Conservation (phyloP, 2,113 vertebrate genomes). For the Hydrochoerus hydrochaeris region DNA sequence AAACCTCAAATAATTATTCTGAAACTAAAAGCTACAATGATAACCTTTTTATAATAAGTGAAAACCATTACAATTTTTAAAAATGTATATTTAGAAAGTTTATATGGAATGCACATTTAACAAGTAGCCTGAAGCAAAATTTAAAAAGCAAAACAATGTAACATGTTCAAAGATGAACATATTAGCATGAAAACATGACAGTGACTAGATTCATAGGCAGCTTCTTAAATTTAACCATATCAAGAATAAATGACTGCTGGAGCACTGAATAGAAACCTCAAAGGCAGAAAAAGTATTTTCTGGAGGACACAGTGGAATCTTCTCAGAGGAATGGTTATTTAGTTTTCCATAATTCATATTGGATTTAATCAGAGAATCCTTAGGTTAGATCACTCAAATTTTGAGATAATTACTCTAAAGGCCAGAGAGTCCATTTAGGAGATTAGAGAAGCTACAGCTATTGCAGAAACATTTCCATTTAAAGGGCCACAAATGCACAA, state of each 20-base stretch:
- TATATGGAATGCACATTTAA: not conserved
- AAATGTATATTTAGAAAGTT: conserved; percentile 14
- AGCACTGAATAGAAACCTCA: not conserved
- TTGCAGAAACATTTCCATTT: conserved; percentile 60
- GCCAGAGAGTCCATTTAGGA: conserved; percentile 68
- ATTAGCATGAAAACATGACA: not conserved
- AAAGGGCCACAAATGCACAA: conserved; percentile 50
- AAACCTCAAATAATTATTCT: conserved; percentile 41
- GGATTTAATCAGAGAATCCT: conserved; percentile 43
- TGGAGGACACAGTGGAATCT: not conserved
- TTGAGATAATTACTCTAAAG: conserved; percentile 63
- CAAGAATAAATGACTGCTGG: not conserved
- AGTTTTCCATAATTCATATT: conserved; percentile 67
- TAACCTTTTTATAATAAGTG: conserved; percentile 49
- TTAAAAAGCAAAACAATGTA: not conserved
- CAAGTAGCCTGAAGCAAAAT: conserved; percentile 25
- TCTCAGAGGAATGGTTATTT: not conserved
- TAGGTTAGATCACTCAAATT: conserved; percentile 55
- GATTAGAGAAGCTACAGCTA: conserved; percentile 57
- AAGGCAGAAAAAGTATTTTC: not conserved
- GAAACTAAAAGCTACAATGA: conserved; percentile 52
- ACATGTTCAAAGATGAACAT: not conserved
- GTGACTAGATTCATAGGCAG: not conserved
- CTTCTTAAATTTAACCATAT: not conserved
- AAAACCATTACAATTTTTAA: conserved; percentile 33